phyloP scores from a whole-genome alignment of 64 coral and sea anemone genomes.

The Acropora yongei region DNA sequence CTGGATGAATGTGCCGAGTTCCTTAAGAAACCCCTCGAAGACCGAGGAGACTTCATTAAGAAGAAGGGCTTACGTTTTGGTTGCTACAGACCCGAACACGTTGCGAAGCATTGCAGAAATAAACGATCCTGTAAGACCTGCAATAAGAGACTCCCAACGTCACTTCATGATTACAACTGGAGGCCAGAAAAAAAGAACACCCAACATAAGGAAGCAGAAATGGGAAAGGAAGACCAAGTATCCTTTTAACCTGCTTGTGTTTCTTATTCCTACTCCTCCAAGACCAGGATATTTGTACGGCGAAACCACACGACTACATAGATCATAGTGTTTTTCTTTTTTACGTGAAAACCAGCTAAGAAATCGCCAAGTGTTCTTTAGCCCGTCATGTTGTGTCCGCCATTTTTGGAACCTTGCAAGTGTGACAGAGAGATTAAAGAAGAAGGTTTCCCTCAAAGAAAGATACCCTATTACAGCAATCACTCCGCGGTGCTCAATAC shows the following conservation, averaged over 20 bases:
- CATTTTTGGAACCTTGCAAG: background rate
- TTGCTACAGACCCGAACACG: slow-evolving; percentile 40
- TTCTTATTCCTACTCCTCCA: too few species aligned
- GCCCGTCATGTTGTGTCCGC: too few species aligned
- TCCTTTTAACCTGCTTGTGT: too few species aligned
- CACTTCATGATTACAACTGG: slow-evolving; percentile 34
- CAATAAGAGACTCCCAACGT: slow-evolving; percentile 36
- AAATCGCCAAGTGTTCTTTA: too few species aligned
- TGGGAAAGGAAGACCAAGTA: background rate
- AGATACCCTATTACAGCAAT: background rate
- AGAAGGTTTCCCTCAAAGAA: background rate
- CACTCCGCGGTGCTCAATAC: background rate
- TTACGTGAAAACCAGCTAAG: too few species aligned
- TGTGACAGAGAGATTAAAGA: background rate
- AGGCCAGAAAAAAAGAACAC: background rate
- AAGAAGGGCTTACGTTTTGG: slow-evolving; percentile 55
- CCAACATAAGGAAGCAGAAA: background rate
- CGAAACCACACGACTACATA: too few species aligned
- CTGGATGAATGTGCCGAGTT: slow-evolving; percentile 69
- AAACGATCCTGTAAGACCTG: background rate
- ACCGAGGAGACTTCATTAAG: slow-evolving; percentile 53
- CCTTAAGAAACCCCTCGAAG: slow-evolving; percentile 39
- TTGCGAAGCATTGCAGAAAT: slow-evolving; percentile 7
- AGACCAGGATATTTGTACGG: too few species aligned
- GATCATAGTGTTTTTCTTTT: too few species aligned